Conservation (phyloP, 2,113 vertebrate genomes). For the Excalfactoria chinensis region DNA sequence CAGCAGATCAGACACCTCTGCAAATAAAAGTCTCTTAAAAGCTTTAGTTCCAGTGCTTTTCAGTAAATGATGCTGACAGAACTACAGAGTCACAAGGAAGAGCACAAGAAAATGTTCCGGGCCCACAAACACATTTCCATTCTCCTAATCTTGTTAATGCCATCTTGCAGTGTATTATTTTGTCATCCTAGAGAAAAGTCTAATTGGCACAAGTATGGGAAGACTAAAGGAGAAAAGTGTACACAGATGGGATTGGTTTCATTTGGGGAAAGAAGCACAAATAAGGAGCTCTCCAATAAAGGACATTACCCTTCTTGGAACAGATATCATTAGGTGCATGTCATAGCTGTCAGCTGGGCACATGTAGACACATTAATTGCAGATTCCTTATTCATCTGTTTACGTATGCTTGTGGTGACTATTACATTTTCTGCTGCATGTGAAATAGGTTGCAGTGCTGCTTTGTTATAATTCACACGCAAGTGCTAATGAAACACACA, state of each 20-base stretch:
- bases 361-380: neutral
- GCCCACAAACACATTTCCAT: neutral
- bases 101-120: neutral
- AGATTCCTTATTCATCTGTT: neutral
- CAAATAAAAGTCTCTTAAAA: neutral
- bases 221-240: neutral
- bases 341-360: neutral
- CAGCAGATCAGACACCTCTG: neutral
- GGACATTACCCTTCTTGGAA: neutral
- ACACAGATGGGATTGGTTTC: neutral
- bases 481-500: neutral
- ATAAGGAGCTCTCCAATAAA: neutral
- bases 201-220: neutral
- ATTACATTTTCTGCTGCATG: neutral
- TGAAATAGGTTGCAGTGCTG: neutral
- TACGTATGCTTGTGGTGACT: neutral
- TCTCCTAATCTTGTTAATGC: neutral
- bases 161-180: neutral
- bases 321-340: too few species aligned
- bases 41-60: neutral
- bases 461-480: neutral
- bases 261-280: neutral
- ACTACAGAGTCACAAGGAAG: neutral
- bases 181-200: neutral
- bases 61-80: neutral